Base-by-base conservation (phyloP, 2,797 vertebrate species). In the Neopelma chrysocephalum region DNA sequence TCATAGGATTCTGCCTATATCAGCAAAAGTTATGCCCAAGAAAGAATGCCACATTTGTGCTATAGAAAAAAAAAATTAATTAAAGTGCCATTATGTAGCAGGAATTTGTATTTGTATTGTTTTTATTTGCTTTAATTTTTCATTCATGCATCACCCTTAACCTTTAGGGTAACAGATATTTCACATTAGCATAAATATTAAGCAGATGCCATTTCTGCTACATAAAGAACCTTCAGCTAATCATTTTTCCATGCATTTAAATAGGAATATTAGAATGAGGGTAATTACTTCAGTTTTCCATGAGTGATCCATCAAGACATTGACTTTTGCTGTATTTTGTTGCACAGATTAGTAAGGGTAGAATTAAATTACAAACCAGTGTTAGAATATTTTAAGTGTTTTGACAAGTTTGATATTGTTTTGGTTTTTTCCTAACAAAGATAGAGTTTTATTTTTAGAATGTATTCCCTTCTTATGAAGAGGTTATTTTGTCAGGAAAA, bases 211-310 rank as follows among this genome's bases (percentile, higher is more conserved):
- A 97, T 97, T 97, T 97, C 95, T 96, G 73, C 96, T 97, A 94
- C 96, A 97, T 97, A 96, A 98, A 98, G 97, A 96, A 95, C 97
- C 96, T 98, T 97, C 97, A 98, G 98, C 98, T 98, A 98, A 98
- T 98, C 97, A 98, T 97, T 98, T 98, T 98, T 97, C 98, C 98
- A 99, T 99, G 99, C 99, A 99, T 99, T 99, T 99, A 99, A 99
- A 99, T 99, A 98, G 98, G 98, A 98, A 98, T 99, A 99, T 99
- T 99, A 98, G 98, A 98, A 98, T 98, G 98, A 97, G 97, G 97
- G 97, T 98, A 98, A 98, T 98, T 98, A 98, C 98, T 98, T 97
- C 85, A 98, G 98, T 97, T 98, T 98, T 97, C 96, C 97, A 94
- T 97, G 98, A 98, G 94, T 96, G 96, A 98, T 98, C 98, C 92